Conservation (phyloP, 2,797 vertebrate species). For the Protosalanx chinensis region DNA sequence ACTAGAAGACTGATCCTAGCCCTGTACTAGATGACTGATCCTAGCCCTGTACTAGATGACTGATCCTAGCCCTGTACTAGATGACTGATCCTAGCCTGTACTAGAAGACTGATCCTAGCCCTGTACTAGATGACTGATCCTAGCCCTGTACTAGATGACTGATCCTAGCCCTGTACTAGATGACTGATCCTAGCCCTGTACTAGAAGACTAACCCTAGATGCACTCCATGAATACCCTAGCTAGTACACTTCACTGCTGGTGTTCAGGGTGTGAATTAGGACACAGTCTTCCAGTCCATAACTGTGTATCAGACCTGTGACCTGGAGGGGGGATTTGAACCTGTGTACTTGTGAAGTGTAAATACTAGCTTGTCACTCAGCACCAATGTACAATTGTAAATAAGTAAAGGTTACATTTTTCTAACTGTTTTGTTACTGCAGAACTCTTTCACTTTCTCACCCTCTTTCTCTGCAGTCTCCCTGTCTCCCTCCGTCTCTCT, state of each 20-base stretch:
- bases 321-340: conserved; percentile 70
- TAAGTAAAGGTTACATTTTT: conserved; percentile 79
- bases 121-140: background rate
- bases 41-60: too few species aligned
- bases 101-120: too few species aligned
- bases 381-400: conserved; percentile 78
- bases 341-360: conserved; percentile 68
- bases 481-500: background rate
- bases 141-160: too few species aligned
- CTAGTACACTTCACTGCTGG: background rate
- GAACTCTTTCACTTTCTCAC: conserved; percentile 22
- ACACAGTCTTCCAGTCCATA: conserved; percentile 48
- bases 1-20: too few species aligned
- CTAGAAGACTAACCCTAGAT: too few species aligned
- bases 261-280: conserved; percentile 47
- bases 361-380: conserved; percentile 74
- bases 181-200: too few species aligned
- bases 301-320: conserved; percentile 66
- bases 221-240: background rate
- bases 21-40: too few species aligned
- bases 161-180: too few species aligned
- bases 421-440: conserved; percentile 53
- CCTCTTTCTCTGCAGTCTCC: background rate
- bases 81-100: too few species aligned
- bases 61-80: too few species aligned